phyloP scores from a whole-genome alignment of 2,113 vertebrate species.

The Ctenodactylus gundi region DNA sequence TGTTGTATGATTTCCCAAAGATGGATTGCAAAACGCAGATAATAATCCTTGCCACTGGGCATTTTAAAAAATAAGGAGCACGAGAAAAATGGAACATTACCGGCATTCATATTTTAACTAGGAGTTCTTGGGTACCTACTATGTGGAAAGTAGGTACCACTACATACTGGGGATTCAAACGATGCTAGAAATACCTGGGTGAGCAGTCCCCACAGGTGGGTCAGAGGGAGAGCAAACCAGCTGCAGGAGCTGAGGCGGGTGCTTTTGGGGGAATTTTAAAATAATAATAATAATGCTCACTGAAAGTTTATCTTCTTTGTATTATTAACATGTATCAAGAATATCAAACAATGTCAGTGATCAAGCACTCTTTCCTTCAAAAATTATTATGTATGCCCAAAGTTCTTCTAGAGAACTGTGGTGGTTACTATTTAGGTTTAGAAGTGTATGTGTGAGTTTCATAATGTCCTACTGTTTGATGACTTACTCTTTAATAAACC shows the following conservation, averaged over 20 bases:
- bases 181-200: neutral
- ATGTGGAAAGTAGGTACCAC: neutral
- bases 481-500: neutral
- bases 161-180: neutral
- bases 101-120: neutral
- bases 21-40: neutral
- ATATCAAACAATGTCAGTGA: neutral
- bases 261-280: neutral
- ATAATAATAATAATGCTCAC: neutral
- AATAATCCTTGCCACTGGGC: neutral
- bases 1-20: neutral
- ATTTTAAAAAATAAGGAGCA: slow-evolving; percentile 22
- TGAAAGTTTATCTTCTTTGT: neutral
- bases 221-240: neutral
- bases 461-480: neutral
- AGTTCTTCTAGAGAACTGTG: neutral
- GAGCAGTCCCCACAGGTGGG: too few species aligned
- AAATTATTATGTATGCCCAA: neutral
- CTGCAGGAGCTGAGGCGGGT: too few species aligned
- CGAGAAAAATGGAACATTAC: neutral
- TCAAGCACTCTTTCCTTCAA: neutral
- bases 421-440: neutral
- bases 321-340: neutral
- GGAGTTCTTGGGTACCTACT: neutral
- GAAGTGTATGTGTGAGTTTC: neutral